Evolutionary conservation across 1,140 invertebrate species (phyloP), one percentile per base, ranked within the genome.

Genomic region (Dufourea novaeangliae): DNA sequence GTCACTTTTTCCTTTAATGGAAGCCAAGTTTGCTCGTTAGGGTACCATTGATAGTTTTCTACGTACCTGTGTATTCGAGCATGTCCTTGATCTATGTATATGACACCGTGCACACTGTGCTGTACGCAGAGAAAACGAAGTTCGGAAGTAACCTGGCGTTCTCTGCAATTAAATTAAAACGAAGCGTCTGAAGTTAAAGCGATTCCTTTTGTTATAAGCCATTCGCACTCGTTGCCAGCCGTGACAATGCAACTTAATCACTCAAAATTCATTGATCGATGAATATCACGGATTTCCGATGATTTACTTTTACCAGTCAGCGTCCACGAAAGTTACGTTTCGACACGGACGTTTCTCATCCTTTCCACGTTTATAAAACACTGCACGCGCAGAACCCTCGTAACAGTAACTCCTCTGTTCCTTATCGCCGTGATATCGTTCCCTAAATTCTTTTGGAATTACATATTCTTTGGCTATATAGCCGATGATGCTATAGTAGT

Each of bases 61-160:
- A 76, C 73, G 12, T 59, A 76, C 73, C 66, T 61, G 29, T n/a
- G 20, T 75, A 59, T 2, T 69, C 73, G 2, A 50, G 29, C 66
- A 76, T 76, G 29, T 59, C 41, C 27, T 22, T 20, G 1, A 59
- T 32, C 22, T 50, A 39, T 34, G 3, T 39, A 37, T 62, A 41
- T 32, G 22, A 25, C 37, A 74, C 27, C 17, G 27, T 27, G n/a
- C 27, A 17, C 22, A 41, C 8, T 12, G n/a, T 3, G 41, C 69
- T 50, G 64, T 76, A 27, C 4, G 22, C 22, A 59, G 50, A 27
- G 29, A 54, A 46, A 75, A 20, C 54, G 5, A 41, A 57, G 66
- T 22, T 11, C 56, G 64, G 17, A 66, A 66, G 29, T 37, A 32
- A 11, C 17, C 10, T 57, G 2, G 14, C 27, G 2, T 2, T 29